Conservation (phyloP, 2,888 invertebrate species). For the Polia nebulosa region DNA sequence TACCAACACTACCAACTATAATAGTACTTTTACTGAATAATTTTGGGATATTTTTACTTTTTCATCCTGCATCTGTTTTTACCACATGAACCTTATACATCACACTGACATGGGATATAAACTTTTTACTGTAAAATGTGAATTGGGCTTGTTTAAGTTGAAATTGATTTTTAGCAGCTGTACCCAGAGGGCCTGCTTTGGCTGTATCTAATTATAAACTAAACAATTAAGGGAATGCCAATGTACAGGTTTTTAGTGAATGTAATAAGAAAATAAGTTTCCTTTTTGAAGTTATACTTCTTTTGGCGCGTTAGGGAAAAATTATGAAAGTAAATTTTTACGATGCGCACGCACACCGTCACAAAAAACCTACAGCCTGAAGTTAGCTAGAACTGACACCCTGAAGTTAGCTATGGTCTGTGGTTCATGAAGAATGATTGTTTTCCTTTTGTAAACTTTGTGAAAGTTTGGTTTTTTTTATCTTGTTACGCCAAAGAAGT, state of each 20-base stretch:
- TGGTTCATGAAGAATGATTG: too few relatives aligned
- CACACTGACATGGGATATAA: neutral
- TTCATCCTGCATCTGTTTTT: neutral
- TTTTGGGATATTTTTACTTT: neutral
- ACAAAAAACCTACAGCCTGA: too few relatives aligned
- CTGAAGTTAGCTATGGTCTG: too few relatives aligned
- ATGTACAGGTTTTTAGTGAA: neutral
- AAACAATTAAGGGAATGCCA: neutral
- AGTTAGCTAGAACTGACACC: too few relatives aligned
- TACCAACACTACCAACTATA: neutral
- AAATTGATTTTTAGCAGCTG: neutral
- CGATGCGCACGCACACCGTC: too few relatives aligned
- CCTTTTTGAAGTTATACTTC: too few relatives aligned
- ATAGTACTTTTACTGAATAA: too few relatives aligned
- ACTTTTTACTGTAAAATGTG: neutral
- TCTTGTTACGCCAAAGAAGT: too few relatives aligned
- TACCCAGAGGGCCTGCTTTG: neutral
- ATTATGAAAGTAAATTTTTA: too few relatives aligned
- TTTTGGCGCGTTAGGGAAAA: too few relatives aligned
- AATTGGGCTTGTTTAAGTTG: neutral
- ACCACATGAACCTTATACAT: neutral
- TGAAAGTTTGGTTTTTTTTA: too few relatives aligned
- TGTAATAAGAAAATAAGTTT: neutral
- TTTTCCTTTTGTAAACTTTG: too few relatives aligned
- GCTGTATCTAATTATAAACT: neutral